These are phyloP conservation scores for Lycia hirtaria DNA, from an alignment of 2,888 invertebrate species.

Conservation along the genomic window DNA sequence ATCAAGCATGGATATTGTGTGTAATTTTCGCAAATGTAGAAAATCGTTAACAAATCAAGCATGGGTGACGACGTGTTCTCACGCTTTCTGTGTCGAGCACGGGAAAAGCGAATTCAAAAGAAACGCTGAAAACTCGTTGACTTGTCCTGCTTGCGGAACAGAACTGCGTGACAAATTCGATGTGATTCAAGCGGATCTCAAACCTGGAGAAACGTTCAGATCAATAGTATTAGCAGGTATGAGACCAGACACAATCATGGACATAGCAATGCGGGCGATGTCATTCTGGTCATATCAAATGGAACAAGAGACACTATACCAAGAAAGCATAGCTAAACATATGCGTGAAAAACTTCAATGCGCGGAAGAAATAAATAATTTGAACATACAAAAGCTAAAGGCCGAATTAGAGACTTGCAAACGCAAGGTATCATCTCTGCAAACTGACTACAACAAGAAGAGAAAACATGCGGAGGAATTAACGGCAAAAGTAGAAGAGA, in stretches of 20 bases:
- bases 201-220: conserved; percentile 81
- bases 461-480: conserved; percentile 77
- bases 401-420: conserved; percentile 78
- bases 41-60: conserved; percentile 76
- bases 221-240: conserved; percentile 82
- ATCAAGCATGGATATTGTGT: conserved; percentile 71
- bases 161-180: conserved; percentile 82
- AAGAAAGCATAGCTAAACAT: conserved; percentile 78
- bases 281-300: conserved; percentile 84
- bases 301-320: conserved; percentile 80
- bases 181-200: conserved; percentile 81
- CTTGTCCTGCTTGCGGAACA: conserved; percentile 81
- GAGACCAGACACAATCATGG: conserved; percentile 83
- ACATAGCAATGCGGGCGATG: conserved; percentile 83
- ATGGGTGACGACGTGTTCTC: conserved; percentile 84
- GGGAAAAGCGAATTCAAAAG: conserved; percentile 80
- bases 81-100: conserved; percentile 84
- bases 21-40: conserved; percentile 83
- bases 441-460: conserved; percentile 75
- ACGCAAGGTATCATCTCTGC: conserved; percentile 73
- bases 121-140: conserved; percentile 72
- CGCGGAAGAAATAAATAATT: conserved; percentile 75
- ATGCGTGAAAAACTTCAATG: conserved; percentile 75
- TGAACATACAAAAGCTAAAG: conserved; percentile 77
- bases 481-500: conserved; percentile 74